phyloP scores from a whole-genome alignment of 2,888 invertebrate species.

The Cantharis rustica region DNA sequence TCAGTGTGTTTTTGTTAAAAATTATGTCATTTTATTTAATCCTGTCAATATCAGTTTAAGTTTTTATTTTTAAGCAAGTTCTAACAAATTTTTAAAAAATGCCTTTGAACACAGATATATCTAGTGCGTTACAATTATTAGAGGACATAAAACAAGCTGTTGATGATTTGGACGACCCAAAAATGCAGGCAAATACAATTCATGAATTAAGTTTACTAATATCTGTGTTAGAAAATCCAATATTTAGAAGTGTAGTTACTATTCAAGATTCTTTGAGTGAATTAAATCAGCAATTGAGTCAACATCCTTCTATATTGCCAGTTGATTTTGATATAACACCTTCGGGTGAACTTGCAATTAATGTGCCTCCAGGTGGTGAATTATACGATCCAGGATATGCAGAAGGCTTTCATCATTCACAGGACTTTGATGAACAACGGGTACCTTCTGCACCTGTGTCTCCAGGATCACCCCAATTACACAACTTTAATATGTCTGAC shows the following conservation, averaged over 20 bases:
- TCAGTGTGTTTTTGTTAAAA: background rate
- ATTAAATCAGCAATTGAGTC: slow-evolving; percentile 82
- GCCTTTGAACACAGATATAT: slow-evolving; percentile 75
- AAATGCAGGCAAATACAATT: slow-evolving; percentile 73
- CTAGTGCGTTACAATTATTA: slow-evolving; percentile 85
- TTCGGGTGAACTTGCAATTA: slow-evolving; percentile 70
- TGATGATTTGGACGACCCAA: slow-evolving; percentile 82
- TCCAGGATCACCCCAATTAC: slow-evolving; percentile 70
- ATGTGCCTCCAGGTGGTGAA: slow-evolving; percentile 64
- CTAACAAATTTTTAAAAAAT: slow-evolving; percentile 49
- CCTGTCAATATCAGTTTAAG: background rate
- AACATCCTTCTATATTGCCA: slow-evolving; percentile 91
- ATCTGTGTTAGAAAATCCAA: slow-evolving; percentile 85
- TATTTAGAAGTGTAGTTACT: slow-evolving; percentile 86
- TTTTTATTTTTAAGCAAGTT: background rate
- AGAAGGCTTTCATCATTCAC: slow-evolving; percentile 53
- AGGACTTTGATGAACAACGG: slow-evolving; percentile 76
- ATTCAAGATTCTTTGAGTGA: slow-evolving; percentile 90
- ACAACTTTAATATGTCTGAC: slow-evolving; percentile 75
- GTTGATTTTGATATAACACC: slow-evolving; percentile 92
- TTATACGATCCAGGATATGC: slow-evolving; percentile 62
- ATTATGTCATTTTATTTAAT: background rate
- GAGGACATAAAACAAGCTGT: slow-evolving; percentile 87
- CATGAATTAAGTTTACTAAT: slow-evolving; percentile 84
- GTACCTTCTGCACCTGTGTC: slow-evolving; percentile 78